Conservation (phyloP, 2,113 vertebrate species). For the Anarrhichthys ocellatus region DNA sequence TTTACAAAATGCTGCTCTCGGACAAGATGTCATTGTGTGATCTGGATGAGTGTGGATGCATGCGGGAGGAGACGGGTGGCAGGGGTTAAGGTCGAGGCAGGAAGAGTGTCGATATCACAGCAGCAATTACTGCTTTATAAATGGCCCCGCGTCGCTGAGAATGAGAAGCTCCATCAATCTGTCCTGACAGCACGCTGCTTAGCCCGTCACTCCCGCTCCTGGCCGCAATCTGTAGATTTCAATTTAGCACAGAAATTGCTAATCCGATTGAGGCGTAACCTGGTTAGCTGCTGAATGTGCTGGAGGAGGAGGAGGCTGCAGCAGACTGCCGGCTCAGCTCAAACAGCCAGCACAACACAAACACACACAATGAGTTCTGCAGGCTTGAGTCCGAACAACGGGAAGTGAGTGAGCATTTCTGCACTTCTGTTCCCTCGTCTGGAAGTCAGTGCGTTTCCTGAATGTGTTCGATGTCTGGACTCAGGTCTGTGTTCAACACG, state of each 20-base stretch:
- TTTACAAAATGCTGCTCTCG: constrained; percentile 46
- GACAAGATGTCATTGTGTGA: constrained; percentile 45
- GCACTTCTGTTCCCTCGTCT: neutral
- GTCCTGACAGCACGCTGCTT: constrained; percentile 82
- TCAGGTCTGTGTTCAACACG: too few species aligned
- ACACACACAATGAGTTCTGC: neutral
- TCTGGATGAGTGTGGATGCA: constrained; percentile 32
- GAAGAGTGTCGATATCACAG: constrained; percentile 87
- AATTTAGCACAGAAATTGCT: constrained; percentile 90
- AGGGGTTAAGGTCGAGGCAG: constrained; percentile 86
- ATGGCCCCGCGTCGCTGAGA: constrained; percentile 85
- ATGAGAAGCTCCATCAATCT: constrained; percentile 90
- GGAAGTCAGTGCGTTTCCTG: neutral
- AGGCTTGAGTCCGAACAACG: neutral
- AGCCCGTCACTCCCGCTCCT: constrained; percentile 87
- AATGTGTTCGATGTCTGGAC: neutral
- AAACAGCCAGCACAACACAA: neutral
- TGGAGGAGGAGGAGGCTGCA: constrained; percentile 28
- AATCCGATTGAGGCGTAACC: constrained; percentile 89
- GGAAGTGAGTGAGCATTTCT: too few species aligned
- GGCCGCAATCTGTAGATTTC: constrained; percentile 88
- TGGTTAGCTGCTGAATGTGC: constrained; percentile 83
- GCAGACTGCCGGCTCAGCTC: constrained; percentile 52
- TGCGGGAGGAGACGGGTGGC: constrained; percentile 56
- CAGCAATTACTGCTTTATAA: constrained; percentile 91